Evolutionary conservation across 1,140 invertebrate species (phyloP).

Genomic region (Spodoptera litura): DNA sequence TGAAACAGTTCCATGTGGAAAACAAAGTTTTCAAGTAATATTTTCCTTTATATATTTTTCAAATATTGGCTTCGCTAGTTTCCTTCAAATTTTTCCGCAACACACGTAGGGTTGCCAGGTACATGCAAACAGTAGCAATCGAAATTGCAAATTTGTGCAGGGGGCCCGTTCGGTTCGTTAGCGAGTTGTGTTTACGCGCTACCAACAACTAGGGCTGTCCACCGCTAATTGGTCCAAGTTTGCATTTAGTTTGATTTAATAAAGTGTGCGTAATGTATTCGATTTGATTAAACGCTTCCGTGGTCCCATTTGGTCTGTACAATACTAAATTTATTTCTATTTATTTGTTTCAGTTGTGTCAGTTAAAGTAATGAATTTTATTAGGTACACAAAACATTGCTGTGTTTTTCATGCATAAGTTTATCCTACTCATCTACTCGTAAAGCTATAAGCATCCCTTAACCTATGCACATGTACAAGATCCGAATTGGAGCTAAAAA

Average conservation of each 20-base stretch:
- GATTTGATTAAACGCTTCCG: conserved; percentile 25
- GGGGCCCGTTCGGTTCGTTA: conserved; percentile 82
- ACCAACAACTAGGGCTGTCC: conserved; percentile 77
- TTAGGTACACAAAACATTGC: too few relatives aligned
- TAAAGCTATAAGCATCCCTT: too few relatives aligned
- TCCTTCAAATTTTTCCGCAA: conserved; percentile 38
- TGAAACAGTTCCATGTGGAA: too few relatives aligned
- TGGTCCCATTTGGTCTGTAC: not conserved
- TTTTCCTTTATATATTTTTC: too few relatives aligned
- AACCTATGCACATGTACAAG: too few relatives aligned
- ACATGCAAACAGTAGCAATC: conserved; percentile 79
- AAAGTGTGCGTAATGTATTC: conserved; percentile 45
- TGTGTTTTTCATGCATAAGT: too few relatives aligned
- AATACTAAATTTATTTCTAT: too few relatives aligned
- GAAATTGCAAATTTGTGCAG: conserved; percentile 86
- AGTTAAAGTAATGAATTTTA: too few relatives aligned
- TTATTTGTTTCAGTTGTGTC: too few relatives aligned
- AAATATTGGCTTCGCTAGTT: not conserved
- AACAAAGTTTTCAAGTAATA: too few relatives aligned
- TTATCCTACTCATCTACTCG: too few relatives aligned
- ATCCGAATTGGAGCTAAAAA: too few relatives aligned
- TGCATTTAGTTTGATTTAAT: conserved; percentile 72
- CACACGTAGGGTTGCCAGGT: conserved; percentile 49
- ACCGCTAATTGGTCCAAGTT: conserved; percentile 76
- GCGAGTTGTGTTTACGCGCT: conserved; percentile 81